Evolutionary conservation across 2,888 invertebrate genomes (phyloP).

Genomic region (Drosophila suboccidentalis): DNA sequence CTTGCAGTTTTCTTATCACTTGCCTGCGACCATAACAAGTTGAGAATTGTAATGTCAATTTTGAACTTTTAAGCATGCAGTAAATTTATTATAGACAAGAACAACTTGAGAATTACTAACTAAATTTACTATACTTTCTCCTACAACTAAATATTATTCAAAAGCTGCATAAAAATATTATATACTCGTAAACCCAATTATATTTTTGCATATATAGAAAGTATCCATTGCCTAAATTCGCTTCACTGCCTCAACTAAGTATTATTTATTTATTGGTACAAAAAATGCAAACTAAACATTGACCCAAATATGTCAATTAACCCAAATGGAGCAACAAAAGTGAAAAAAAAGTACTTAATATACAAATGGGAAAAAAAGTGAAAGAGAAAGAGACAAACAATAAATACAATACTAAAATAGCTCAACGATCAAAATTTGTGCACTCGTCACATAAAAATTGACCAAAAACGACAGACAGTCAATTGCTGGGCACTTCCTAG

Average conservation of each 20-base stretch:
- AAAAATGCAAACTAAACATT: conserved; percentile 74
- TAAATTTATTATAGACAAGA: neutral
- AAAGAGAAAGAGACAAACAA: neutral
- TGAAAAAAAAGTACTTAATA: conserved; percentile 7
- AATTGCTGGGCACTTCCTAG: conserved; percentile 18
- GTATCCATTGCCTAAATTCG: conserved; percentile 22
- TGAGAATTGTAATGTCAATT: neutral
- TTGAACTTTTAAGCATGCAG: no score
- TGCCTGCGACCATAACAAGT: neutral
- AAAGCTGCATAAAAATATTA: neutral
- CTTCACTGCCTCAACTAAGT: conserved; percentile 21
- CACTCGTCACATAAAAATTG: conserved; percentile 56
- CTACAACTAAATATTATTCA: neutral
- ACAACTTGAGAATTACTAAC: neutral
- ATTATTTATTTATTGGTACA: conserved; percentile 42
- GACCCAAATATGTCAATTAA: conserved; percentile 76
- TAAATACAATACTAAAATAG: conserved; percentile 28
- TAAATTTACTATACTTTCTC: neutral
- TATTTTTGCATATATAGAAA: conserved; percentile 9
- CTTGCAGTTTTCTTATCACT: neutral
- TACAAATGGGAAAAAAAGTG: conserved; percentile 12
- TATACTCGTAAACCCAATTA: neutral
- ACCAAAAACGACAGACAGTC: conserved; percentile 25
- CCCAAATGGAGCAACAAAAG: conserved; percentile 60
- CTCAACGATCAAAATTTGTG: conserved; percentile 61